Base-by-base conservation (phyloP, 2,113 vertebrate species). In the Pseudonaja textilis region DNA sequence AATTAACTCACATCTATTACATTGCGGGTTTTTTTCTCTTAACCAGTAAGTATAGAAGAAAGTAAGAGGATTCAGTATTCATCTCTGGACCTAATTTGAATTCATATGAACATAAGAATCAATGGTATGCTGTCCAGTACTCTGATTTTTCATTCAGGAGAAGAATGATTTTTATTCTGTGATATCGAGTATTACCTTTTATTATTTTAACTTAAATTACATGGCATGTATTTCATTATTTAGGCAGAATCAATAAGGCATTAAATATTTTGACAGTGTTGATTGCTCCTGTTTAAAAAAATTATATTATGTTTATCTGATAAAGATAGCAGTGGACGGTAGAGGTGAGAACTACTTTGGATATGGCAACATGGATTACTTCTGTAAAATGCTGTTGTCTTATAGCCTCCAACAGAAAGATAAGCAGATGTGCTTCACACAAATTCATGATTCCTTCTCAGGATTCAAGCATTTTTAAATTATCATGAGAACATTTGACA, bases 1-100 rank as follows among this genome's bases (percentile, higher is more conserved):
- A 97, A 98, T 98, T 98, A 98, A 95, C 94, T 89, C 94, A 89
- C 96, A 96, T 96, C 97, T 97, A 96, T 97, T 98, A 96, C 95
- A 91, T 93, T 94, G 95, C 10, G 23, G 57, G 85, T 88, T 95
- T 96, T 91, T 93, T 95, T 95, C 52, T 16, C 42, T 94, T 81
- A 96, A 92, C 86, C 56, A 95, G 85, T 95, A 95, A 95, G 96
- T 95, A 96, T 95, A 96, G 96, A 95, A 95, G 95, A 89, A 55
- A 88, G 94, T 94, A 93, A 93, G 88, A 87, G 89, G 86, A 91
- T 56, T 95, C 94, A 94, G 74, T 87, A 94, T 92, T 39, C 45
- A 5, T 86, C 42, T 7, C 45, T 69, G 50, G 56, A 6, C 89
- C 69, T 94, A 11, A 91, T 94, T 95, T 96, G 95, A 93, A 95